Conservation (phyloP, 37 sponge, comb jelly and placozoan genomes). For the Hormiphora californensis region DNA sequence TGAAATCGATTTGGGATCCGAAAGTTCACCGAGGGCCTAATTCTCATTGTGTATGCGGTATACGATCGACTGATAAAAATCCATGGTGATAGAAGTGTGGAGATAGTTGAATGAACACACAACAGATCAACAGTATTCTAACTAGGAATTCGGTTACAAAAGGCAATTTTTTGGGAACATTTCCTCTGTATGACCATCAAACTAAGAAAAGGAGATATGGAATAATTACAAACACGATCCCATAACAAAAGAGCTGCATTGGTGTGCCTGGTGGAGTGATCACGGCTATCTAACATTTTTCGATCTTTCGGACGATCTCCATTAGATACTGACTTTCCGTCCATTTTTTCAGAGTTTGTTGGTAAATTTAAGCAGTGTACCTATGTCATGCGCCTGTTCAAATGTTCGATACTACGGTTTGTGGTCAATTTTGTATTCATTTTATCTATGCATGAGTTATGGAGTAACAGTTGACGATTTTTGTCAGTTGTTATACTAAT, state of each 20-base stretch:
- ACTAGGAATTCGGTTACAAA: background rate
- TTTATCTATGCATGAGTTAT: background rate
- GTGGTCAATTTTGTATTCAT: slow-evolving; percentile 3
- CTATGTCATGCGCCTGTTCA: background rate
- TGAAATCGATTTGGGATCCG: background rate
- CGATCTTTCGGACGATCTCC: background rate
- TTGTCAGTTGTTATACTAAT: background rate
- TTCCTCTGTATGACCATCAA: background rate
- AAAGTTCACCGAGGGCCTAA: background rate
- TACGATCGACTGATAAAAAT: background rate
- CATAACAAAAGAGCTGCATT: background rate
- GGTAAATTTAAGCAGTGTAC: background rate
- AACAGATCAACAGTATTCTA: background rate
- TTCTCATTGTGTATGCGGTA: background rate
- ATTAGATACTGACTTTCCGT: background rate
- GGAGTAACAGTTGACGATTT: background rate
- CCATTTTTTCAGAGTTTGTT: background rate
- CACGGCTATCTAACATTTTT: background rate
- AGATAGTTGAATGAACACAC: background rate
- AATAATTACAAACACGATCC: background rate
- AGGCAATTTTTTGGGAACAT: background rate
- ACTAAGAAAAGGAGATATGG: background rate
- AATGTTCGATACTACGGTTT: background rate
- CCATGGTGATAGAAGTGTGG: background rate
- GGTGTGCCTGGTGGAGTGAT: background rate